Percentiles rank a stretch among this genome's conserved stretches.
These are phyloP conservation scores for Hydroisotoma schaefferi DNA, from an alignment of 2,888 invertebrate genomes.

Conservation along the genomic window DNA sequence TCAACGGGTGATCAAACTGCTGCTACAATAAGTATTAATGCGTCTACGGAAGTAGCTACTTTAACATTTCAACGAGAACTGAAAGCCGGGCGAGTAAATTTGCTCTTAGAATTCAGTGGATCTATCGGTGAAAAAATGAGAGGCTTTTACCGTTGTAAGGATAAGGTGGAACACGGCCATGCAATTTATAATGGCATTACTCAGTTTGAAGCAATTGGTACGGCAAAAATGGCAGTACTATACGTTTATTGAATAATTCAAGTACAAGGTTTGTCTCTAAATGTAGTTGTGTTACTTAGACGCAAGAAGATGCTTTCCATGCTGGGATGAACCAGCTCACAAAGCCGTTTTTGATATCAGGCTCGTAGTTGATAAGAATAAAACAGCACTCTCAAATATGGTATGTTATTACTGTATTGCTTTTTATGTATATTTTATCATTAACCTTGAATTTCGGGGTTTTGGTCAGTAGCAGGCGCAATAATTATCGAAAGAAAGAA, in stretches of 20 bases:
- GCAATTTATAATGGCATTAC: slow-evolving; percentile 82
- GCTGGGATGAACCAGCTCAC: slow-evolving; percentile 96
- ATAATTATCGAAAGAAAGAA: too few species aligned
- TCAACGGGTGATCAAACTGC: slow-evolving; percentile 13
- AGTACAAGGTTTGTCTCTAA: neutral
- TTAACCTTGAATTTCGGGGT: neutral
- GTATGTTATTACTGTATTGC: slow-evolving; percentile 51
- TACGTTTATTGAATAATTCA: neutral
- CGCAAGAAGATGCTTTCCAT: slow-evolving; percentile 91
- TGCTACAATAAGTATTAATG: slow-evolving; percentile 21
- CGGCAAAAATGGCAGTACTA: neutral
- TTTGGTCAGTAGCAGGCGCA: too few species aligned
- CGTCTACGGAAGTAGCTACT: slow-evolving; percentile 35
- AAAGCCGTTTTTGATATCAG: slow-evolving; percentile 93
- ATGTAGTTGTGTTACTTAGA: slow-evolving; percentile 50
- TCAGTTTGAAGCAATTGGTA: slow-evolving; percentile 79
- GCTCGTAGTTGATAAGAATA: slow-evolving; percentile 72
- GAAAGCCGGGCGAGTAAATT: slow-evolving; percentile 15
- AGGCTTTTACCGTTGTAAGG: slow-evolving; percentile 91
- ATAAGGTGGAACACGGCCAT: slow-evolving; percentile 64
- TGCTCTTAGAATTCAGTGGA: slow-evolving; percentile 25
- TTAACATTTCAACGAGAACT: slow-evolving; percentile 16
- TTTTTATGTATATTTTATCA: slow-evolving; percentile 11
- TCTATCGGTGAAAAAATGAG: slow-evolving; percentile 61
- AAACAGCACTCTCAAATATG: slow-evolving; percentile 93